Evolutionary conservation across 2,888 invertebrate species (phyloP).

Genomic region (Lycophotia porphyrea): DNA sequence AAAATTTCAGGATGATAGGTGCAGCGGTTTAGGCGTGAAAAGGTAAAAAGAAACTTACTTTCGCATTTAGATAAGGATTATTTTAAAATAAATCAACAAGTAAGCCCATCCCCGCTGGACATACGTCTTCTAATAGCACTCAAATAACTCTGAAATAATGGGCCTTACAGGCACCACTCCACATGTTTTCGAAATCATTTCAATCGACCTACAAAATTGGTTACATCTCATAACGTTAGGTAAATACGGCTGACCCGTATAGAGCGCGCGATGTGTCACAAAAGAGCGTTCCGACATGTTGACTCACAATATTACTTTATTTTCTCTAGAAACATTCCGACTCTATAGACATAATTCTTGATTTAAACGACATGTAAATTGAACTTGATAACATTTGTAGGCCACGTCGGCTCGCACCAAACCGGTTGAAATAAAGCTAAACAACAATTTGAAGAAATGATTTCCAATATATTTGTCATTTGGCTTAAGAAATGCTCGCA

Average conservation of each 20-base stretch:
- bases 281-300: conserved; percentile 56
- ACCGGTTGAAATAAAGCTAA: too few relatives aligned
- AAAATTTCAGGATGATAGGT: too few relatives aligned
- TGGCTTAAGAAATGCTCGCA: too few relatives aligned
- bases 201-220: conserved; percentile 26
- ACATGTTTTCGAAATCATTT: conserved; percentile 4
- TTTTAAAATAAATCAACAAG: not conserved
- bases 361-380: conserved; percentile 22
- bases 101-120: not conserved
- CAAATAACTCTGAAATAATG: not conserved
- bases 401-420: too few relatives aligned
- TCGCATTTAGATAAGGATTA: too few relatives aligned
- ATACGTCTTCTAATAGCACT: not conserved
- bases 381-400: not conserved
- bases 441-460: too few relatives aligned
- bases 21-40: too few relatives aligned
- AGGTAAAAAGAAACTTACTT: too few relatives aligned
- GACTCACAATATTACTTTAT: conserved; percentile 61
- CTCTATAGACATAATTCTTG: conserved; percentile 51
- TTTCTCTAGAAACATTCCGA: conserved; percentile 64
- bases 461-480: too few relatives aligned
- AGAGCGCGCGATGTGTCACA: conserved; percentile 24
- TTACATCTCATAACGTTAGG: conserved; percentile 32
- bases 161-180: not conserved
- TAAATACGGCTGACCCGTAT: conserved; percentile 44